Base-by-base conservation (phyloP, 2,113 vertebrate genomes). In the Spilogale gracilis region DNA sequence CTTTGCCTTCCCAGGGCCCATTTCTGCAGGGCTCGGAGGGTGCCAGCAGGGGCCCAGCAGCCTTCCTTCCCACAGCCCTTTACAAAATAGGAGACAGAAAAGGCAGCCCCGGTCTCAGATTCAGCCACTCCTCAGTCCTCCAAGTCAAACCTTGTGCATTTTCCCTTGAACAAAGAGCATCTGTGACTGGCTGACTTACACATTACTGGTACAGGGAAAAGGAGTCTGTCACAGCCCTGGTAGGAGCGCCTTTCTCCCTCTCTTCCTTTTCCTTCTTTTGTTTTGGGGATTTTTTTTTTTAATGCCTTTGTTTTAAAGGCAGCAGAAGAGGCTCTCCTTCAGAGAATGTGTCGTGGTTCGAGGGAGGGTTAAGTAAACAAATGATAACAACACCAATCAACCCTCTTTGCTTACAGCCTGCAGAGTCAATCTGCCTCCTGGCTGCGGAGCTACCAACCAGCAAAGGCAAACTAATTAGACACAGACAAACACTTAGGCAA, bases 381-480 rank as follows among this genome's bases (percentile, higher is more conserved):
- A 99, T 98, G 98, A 98, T 98, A 98, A 99, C 99, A 99, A 99
- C 99, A 99, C 99, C 99, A 99, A 99, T 99, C 98, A 99, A 98
- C 98, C 98, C 98, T 98, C 98, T 98, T 98, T 98, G 98, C 99
- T 99, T 99, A 98, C 98, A 99, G 99, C 99, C 99, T 95, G 98
- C 82, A 8, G 99, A 99, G 98, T 98, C 99, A 98, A 99, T 99
- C 98, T 99, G 99, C 98, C 98, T 98, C 99, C 99, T 98, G 98
- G 99, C 96, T 99, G 99, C 76, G 98, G 99, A 99, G 98, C 98
- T 98, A 98, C 98, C 98, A 99, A 97, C 98, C 99, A 99, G 99
- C 99, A 98, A 99, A 99, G 98, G 98, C 98, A 99, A 99, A 99
- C 99, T 99, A 99, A 99, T 99, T 99, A 99, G 99, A 99, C 98